Evolutionary conservation across 2,113 vertebrate genomes (phyloP).

Genomic region (Epinephelus moara): DNA sequence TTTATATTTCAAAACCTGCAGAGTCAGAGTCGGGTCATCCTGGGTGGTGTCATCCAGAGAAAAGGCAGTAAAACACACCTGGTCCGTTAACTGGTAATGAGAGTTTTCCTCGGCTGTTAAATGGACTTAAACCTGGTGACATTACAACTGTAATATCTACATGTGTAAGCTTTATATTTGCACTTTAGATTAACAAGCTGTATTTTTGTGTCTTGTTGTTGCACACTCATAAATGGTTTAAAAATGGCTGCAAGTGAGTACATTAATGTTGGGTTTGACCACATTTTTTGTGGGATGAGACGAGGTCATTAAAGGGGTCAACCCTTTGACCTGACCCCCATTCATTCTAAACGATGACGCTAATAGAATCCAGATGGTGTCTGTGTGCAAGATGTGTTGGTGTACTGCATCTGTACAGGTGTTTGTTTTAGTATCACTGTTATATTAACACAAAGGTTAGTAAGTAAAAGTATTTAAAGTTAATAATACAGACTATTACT

Average conservation of each 20-base stretch:
- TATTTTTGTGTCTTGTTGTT: background rate
- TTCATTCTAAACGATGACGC: slow-evolving; percentile 5
- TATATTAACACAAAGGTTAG: too few relatives aligned
- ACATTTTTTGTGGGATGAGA: background rate
- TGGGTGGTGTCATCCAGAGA: background rate
- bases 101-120: slow-evolving; percentile 22
- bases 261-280: background rate
- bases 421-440: background rate
- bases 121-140: background rate
- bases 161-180: background rate
- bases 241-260: background rate
- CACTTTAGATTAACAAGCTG: background rate
- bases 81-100: slow-evolving; percentile 31
- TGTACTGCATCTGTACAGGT: background rate
- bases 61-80: slow-evolving; percentile 34
- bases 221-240: background rate
- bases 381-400: slow-evolving; percentile 27
- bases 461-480: background rate
- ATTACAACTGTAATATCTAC: too few relatives aligned
- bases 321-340: slow-evolving; percentile 19
- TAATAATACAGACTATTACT: background rate
- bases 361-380: background rate
- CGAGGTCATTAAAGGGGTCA: slow-evolving; percentile 27
- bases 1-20: slow-evolving; percentile 11
- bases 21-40: background rate